Base-by-base conservation (phyloP, 2,797 vertebrate species). In the Myotis daubentonii region DNA sequence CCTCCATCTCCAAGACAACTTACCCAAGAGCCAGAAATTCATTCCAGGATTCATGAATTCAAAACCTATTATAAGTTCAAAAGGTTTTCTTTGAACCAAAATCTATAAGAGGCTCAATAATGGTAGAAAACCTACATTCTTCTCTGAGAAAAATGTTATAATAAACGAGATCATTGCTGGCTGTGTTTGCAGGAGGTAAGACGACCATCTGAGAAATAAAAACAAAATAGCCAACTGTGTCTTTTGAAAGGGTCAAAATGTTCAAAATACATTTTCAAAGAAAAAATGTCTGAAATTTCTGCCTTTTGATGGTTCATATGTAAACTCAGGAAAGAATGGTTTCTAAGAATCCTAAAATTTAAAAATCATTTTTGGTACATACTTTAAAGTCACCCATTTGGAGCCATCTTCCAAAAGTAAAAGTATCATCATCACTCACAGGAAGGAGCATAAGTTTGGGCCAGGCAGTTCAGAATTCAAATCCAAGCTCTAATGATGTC, bases 41-140 rank as follows among this genome's bases (percentile, higher is more conserved):
- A 30, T 75, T 89, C 92, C 28, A 25, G 28, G 25, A 36, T 84
- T 49, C 30, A 60, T 83, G 91, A 76, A 62, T 70, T 89, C 84
- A 86, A 95, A 96, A 81, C 47, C 47, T 78, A 41, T 55, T 94
- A 28, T 49, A 94, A 93, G 65, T 92, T 94, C 78, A 88, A 95
- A 96, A 94, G 83, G 51, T 95, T 95, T 93, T 74, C 80, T 96
- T 92, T 88, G 36, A 96, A 72, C 20, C 79, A 71, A 95, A 94
- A 95, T 82, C 70, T 83, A 38, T 96, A 86, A 93, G 30, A 68
- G 20, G 62, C 86, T 92, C 81, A 85, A 88, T 94, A 88, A 81
- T 16, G 30, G 57, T 66, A 92, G 44, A 93, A 96, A 89, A 83
- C 16, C 41, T 62, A 60, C 44, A 90, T 78, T 93, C 11, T 86